A percentile compares a stretch with the other conserved stretches of the same genome.
phyloP scores from a whole-genome alignment of 1,140 invertebrate genomes.

The Hyles vespertilio region DNA sequence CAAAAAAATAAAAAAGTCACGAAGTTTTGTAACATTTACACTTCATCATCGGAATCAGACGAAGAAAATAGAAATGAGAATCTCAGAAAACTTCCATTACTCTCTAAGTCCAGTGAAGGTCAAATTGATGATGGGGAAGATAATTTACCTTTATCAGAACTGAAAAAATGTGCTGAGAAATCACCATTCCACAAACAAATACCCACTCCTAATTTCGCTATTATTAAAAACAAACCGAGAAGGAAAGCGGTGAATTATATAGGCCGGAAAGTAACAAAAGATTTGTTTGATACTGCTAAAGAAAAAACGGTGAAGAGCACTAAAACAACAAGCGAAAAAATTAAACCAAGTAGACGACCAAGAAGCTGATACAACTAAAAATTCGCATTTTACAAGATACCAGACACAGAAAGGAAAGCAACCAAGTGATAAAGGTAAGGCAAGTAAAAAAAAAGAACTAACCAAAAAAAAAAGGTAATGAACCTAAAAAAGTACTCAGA shows the following conservation, averaged over 20 bases:
- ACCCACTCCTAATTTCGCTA: slow-evolving; percentile 22
- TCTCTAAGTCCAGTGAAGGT: no score
- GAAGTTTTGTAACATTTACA: no score
- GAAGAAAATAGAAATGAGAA: no score
- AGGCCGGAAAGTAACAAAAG: slow-evolving; percentile 27
- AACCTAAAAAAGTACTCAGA: slow-evolving; percentile 10
- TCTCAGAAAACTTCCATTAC: no score
- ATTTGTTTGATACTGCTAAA: slow-evolving; percentile 29
- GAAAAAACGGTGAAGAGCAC: no score
- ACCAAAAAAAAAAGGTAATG: slow-evolving; percentile 8
- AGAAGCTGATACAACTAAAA: no score
- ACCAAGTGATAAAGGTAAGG: slow-evolving; percentile 7
- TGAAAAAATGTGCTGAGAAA: slow-evolving; percentile 8
- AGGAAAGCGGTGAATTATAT: slow-evolving; percentile 27
- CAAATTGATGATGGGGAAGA: no score
- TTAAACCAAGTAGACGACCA: slow-evolving; percentile 6
- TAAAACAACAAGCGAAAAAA: slow-evolving; percentile 12
- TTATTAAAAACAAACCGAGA: slow-evolving; percentile 14
- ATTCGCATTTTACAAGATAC: no score
- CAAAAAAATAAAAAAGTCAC: no score
- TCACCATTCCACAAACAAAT: slow-evolving; percentile 18
- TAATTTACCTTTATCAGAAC: no score
- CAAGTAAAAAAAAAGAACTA: slow-evolving; percentile 13
- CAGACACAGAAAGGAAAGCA: no score
- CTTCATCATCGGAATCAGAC: no score